Conservation (phyloP, 2,113 vertebrate genomes). For the Pteronura brasiliensis region DNA sequence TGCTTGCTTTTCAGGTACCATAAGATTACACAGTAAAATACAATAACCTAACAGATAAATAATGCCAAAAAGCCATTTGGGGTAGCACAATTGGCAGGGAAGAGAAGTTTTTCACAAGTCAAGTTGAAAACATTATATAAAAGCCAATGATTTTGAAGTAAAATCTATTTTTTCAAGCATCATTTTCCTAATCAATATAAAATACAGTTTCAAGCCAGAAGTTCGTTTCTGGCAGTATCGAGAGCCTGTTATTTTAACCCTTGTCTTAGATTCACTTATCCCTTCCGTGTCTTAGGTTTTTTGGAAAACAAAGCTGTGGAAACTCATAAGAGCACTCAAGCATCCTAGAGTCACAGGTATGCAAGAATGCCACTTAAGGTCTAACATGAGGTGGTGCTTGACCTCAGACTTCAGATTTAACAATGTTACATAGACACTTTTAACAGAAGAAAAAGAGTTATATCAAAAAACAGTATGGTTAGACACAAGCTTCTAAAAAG, state of each 20-base stretch:
- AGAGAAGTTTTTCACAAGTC: neutral
- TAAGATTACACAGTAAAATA: neutral
- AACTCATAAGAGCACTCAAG: neutral
- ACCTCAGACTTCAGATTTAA: neutral
- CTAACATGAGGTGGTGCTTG: neutral
- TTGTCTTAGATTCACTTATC: neutral
- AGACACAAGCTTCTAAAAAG: neutral
- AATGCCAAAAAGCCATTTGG: neutral
- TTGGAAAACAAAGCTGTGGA: neutral
- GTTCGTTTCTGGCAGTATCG: neutral
- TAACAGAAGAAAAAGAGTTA: neutral
- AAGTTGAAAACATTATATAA: neutral
- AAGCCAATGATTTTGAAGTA: neutral
- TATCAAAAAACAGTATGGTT: neutral
- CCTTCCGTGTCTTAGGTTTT: neutral
- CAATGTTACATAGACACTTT: neutral
- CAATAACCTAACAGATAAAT: neutral
- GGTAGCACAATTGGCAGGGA: neutral
- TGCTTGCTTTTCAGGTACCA: neutral
- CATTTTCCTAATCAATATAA: neutral
- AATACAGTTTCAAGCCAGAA: neutral
- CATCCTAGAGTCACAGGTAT: neutral
- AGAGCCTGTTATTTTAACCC: neutral
- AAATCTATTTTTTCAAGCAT: neutral
- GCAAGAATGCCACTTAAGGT: neutral